Percentiles rank a stretch among this genome's conserved stretches.
These are phyloP conservation scores for Sceloporus tristichus DNA, from an alignment of 2,113 vertebrate species.

Conservation along the genomic window DNA sequence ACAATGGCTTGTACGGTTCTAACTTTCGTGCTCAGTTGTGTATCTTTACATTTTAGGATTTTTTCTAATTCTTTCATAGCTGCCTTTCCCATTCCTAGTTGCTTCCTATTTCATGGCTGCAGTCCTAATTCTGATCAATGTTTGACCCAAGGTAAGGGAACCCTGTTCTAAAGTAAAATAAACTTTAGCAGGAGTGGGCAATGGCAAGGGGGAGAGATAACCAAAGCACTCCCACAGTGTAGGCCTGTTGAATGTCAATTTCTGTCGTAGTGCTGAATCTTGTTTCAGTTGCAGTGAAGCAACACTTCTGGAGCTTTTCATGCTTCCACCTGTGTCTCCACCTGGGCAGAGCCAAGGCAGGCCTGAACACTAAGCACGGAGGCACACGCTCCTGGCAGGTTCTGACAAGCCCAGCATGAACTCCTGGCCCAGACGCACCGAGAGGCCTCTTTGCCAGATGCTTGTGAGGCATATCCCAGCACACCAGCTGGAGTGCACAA, in stretches of 20 bases:
- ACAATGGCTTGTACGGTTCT: too few species aligned
- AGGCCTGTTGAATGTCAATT: not conserved
- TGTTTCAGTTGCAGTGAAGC: not conserved
- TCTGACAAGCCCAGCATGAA: slow-evolving; percentile 5
- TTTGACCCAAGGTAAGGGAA: too few species aligned
- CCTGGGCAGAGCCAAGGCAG: slow-evolving; percentile 12
- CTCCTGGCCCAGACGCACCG: slow-evolving; percentile 10
- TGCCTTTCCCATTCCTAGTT: too few species aligned
- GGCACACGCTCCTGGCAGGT: not conserved
- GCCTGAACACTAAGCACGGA: not conserved
- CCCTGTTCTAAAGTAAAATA: too few species aligned
- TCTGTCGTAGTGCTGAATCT: not conserved
- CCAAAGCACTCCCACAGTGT: not conserved
- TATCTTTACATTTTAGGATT: too few species aligned
- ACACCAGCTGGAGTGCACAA: slow-evolving; percentile 19
- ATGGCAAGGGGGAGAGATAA: not conserved
- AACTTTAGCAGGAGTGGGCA: too few species aligned
- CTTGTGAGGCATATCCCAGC: not conserved
- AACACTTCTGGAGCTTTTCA: not conserved
- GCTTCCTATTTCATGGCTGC: too few species aligned
- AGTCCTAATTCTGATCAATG: too few species aligned
- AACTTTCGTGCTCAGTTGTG: too few species aligned
- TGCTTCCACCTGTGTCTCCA: slow-evolving; percentile 2
- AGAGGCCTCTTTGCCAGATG: not conserved
- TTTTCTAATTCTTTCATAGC: too few species aligned